Percentiles rank a stretch among this genome's conserved stretches.
Evolutionary conservation across 2,113 vertebrate species (phyloP).

Genomic region (Stegostoma tigrinum): DNA sequence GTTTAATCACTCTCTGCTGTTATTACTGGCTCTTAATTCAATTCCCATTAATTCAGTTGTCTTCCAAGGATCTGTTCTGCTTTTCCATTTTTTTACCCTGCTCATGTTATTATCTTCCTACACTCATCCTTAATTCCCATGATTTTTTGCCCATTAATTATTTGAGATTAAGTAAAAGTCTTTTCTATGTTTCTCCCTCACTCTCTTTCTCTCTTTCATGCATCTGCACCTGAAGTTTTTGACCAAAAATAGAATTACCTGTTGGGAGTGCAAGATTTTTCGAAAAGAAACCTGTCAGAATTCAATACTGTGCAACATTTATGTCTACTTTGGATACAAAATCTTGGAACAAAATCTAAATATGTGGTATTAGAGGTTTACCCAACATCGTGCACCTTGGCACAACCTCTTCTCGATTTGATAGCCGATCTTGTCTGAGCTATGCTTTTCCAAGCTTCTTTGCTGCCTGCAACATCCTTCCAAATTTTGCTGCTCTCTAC

Average conservation of each 20-base stretch:
- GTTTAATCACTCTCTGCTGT: neutral
- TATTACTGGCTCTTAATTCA: neutral
- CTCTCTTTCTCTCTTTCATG: neutral
- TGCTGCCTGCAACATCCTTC: neutral
- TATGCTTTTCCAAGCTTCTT: neutral
- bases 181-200: neutral
- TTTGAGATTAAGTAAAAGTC: neutral
- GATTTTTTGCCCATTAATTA: neutral
- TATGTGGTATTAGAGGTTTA: neutral
- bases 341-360: neutral
- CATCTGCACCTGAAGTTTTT: neutral
- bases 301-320: neutral
- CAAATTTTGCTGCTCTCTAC: neutral
- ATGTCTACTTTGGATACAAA: neutral
- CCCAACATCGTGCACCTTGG: neutral
- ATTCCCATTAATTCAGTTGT: constrained; percentile 5
- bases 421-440: neutral
- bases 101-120: neutral
- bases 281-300: neutral
- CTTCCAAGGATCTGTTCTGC: neutral
- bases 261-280: neutral
- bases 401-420: neutral
- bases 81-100: neutral
- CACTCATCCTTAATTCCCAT: neutral
- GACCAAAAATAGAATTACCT: neutral